Base-by-base conservation (phyloP, 2,113 vertebrate genomes). In the Hippocampus abdominalis region DNA sequence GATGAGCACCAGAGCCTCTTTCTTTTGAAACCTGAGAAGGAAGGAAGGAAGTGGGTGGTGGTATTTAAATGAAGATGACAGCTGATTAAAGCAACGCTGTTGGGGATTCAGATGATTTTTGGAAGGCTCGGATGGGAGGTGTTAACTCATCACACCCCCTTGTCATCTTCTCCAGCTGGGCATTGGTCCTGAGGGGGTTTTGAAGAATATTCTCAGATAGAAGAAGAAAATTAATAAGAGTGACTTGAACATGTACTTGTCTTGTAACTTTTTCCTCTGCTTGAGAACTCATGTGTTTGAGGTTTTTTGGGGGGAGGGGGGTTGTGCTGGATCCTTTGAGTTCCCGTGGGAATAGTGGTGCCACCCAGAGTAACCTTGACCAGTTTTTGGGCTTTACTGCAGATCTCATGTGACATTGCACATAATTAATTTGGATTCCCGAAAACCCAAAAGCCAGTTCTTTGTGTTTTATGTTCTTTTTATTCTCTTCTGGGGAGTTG, bases 341-440 rank as follows among this genome's bases (percentile, higher is more conserved):
- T 86, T 89, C 82, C 73, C 84, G 83, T 87, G 85, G 80, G 86
- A 89, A 81, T 75, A 60, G 53, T n/a, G 79, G 79, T 81, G 78
- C 39, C 62, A 42, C 42, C 36, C 21, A 21, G 21, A 27, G 42
- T 42, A 3, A 80, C 78, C 86, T 65, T 64, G 75, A 74, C 85
- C 64, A 66, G 48, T 81, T 79, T 87, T 73, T 76, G 78, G 39
- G 63, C 79, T 84, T 80, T 81, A 75, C 74, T 51, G 20, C 61
- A 68, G 78, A 72, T 78, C 76, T 79, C 71, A 48, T 73, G 78
- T 80, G 80, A 89, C 81, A 75, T 89, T 83, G 89, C 85, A 84
- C 88, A 71, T 69, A 80, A 80, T 88, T 91, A 87, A 90, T 91
- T 86, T 89, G 81, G 75, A 88, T 81, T 84, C 79, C 79, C 76